These are phyloP conservation scores for Manis crassicaudata DNA, from an alignment of 2,797 vertebrate genomes.

Conservation along the genomic window DNA sequence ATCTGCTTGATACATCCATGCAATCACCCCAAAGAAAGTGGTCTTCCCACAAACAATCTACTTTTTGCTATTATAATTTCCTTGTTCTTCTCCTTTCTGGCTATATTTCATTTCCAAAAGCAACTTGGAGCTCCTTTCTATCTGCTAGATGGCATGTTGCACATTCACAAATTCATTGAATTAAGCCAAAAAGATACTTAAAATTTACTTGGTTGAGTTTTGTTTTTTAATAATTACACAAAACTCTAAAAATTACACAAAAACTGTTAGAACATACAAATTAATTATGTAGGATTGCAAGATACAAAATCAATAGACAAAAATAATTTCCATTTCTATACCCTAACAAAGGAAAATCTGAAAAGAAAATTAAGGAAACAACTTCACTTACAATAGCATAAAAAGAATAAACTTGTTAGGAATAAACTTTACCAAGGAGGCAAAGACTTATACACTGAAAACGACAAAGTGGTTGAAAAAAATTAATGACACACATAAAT, in stretches of 20 bases:
- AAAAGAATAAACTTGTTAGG: background rate
- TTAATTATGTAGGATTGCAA: background rate
- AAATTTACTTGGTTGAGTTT: too few relatives aligned
- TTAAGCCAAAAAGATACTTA: too few relatives aligned
- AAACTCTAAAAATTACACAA: background rate
- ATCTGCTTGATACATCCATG: too few relatives aligned
- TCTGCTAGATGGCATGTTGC: too few relatives aligned
- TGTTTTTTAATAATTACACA: too few relatives aligned
- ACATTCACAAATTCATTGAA: too few relatives aligned
- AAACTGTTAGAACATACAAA: background rate
- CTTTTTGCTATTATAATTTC: too few relatives aligned
- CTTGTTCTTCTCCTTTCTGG: too few relatives aligned
- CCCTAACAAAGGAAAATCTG: background rate
- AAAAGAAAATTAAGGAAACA: background rate
- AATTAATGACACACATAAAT: background rate
- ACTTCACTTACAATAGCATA: background rate
- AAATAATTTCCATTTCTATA: background rate
- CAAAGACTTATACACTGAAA: background rate
- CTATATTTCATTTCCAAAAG: too few relatives aligned
- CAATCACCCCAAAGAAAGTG: too few relatives aligned
- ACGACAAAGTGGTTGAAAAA: background rate
- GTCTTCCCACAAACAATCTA: too few relatives aligned
- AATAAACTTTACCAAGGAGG: background rate
- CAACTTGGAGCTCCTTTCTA: too few relatives aligned
- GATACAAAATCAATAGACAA: background rate